A percentile compares a stretch with the other conserved stretches of the same genome.
phyloP scores from a whole-genome alignment of 1,140 invertebrate species.

The Lerema accius region DNA sequence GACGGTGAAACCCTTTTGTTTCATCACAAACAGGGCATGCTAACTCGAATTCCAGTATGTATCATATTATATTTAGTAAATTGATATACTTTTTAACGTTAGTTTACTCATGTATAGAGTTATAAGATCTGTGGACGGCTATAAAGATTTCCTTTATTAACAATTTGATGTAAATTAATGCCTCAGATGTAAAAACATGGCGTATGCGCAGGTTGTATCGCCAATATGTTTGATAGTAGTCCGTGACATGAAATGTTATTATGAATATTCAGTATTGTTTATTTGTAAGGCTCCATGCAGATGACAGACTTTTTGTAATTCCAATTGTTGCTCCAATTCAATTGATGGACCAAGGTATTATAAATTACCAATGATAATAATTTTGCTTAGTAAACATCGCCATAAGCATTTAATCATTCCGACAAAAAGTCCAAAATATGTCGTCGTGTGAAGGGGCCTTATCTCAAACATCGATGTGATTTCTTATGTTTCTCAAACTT shows the following conservation, averaged over 20 bases:
- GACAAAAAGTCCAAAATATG: no score
- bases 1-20: conserved; percentile 9
- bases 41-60: conserved; percentile 57
- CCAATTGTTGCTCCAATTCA: no score
- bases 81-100: conserved; percentile 26
- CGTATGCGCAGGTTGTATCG: not conserved
- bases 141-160: conserved; percentile 29
- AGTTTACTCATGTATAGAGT: conserved; percentile 15
- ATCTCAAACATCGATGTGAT: no score
- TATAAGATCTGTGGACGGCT: conserved; percentile 22
- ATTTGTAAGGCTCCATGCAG: not conserved
- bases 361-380: no score
- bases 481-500: no score
- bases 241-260: conserved; percentile 29
- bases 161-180: conserved; percentile 40
- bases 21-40: conserved; percentile 38
- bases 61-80: conserved; percentile 40
- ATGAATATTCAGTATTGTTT: conserved; percentile 7
- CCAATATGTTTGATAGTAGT: conserved; percentile 26
- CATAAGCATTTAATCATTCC: no score
- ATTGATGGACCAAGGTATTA: no score
- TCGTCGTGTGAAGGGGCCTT: no score
- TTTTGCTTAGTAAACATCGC: no score
- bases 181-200: conserved; percentile 26
- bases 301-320: not conserved